These are phyloP conservation scores for Phalera bucephala DNA, from an alignment of 2,888 invertebrate genomes.

Conservation along the genomic window DNA sequence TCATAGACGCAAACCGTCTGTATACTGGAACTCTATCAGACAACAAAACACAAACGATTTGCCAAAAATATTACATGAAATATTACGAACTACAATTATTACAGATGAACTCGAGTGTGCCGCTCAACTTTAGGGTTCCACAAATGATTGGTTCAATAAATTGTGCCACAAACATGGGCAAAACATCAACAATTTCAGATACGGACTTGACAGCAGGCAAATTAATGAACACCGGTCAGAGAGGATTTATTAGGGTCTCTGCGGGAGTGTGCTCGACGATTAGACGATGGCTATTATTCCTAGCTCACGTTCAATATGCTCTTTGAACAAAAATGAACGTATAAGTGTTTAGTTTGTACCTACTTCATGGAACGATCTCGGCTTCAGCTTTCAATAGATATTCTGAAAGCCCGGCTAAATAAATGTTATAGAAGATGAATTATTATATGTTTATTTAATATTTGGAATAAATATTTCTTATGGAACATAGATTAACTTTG, in stretches of 20 bases:
- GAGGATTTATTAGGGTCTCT: slow-evolving; percentile 68
- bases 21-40: no score
- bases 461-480: no score
- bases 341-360: slow-evolving; percentile 21
- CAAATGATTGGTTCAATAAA: slow-evolving; percentile 69
- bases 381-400: slow-evolving; percentile 3
- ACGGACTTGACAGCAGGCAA: slow-evolving; percentile 66
- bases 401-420: neutral
- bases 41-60: no score
- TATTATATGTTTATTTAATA: no score
- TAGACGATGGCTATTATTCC: slow-evolving; percentile 34
- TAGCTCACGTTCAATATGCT: slow-evolving; percentile 33
- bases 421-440: neutral
- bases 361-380: neutral
- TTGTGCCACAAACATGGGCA: slow-evolving; percentile 65
- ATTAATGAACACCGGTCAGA: slow-evolving; percentile 73
- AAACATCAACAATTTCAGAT: slow-evolving; percentile 78
- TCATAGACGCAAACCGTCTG: no score
- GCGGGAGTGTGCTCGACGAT: slow-evolving; percentile 47
- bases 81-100: slow-evolving; percentile 24
- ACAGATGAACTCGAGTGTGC: slow-evolving; percentile 49
- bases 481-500: no score
- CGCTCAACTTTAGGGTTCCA: slow-evolving; percentile 50
- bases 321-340: slow-evolving; percentile 25
- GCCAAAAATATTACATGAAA: no score